Percentiles rank a stretch among this genome's conserved stretches.
phyloP scores from a whole-genome alignment of 92 coral and sea anemone species.

The Epizoanthus rinbou region DNA sequence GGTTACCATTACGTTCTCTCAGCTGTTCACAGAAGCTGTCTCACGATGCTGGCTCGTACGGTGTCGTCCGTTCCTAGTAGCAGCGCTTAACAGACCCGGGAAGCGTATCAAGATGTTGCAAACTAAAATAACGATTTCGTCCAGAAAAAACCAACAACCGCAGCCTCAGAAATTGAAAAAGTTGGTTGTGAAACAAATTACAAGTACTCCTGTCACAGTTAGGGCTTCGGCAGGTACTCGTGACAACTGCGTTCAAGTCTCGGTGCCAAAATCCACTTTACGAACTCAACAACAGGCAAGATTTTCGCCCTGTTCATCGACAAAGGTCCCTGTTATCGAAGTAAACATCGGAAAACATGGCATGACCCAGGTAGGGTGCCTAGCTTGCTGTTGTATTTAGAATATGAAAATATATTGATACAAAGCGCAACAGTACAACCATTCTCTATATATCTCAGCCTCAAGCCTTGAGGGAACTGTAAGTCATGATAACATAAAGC shows the following conservation, averaged over 20 bases:
- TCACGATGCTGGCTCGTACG: constrained; percentile 16
- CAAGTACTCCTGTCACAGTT: constrained; percentile 38
- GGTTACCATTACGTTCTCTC: constrained; percentile 19
- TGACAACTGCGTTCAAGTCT: constrained; percentile 39
- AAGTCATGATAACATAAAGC: neutral
- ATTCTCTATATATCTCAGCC: no score
- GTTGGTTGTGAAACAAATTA: constrained; percentile 40
- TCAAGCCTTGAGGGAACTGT: no score
- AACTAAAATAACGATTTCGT: constrained; percentile 35
- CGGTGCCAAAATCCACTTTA: constrained; percentile 32
- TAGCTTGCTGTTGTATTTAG: neutral
- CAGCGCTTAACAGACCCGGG: constrained; percentile 5
- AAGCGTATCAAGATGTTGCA: constrained; percentile 28
- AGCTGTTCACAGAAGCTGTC: constrained; percentile 46
- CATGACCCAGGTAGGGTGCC: constrained; percentile 31
- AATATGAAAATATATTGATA: neutral
- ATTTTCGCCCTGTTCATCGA: constrained; percentile 1
- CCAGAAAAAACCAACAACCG: constrained; percentile 39
- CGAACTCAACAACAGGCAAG: constrained; percentile 14
- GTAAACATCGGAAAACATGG: constrained; percentile 46
- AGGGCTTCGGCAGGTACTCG: constrained; percentile 47
- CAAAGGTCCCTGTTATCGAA: constrained; percentile 41
- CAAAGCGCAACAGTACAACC: neutral
- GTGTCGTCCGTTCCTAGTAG: neutral
- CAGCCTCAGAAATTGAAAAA: constrained; percentile 40